Evolutionary conservation across 2,797 vertebrate species (phyloP).

Genomic region (Sebastes variabilis): DNA sequence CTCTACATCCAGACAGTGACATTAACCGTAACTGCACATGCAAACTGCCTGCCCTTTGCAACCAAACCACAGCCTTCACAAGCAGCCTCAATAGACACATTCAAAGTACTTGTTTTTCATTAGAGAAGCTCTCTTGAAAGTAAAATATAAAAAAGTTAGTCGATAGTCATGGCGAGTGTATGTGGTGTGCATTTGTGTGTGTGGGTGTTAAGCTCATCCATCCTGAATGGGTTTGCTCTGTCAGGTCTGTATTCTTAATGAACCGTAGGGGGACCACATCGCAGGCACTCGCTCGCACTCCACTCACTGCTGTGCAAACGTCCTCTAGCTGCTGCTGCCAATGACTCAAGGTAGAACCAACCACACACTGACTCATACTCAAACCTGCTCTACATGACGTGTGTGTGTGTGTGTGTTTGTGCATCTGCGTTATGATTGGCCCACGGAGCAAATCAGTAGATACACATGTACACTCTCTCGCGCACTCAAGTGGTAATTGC

Average conservation of each 20-base stretch:
- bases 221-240: constrained; percentile 69
- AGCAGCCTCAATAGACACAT: constrained; percentile 35
- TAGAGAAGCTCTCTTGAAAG: constrained; percentile 46
- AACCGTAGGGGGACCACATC: constrained; percentile 61
- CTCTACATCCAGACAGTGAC: neutral
- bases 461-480: constrained; percentile 37
- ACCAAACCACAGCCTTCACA: constrained; percentile 23
- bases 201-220: constrained; percentile 56
- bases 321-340: constrained; percentile 53
- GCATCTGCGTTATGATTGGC: constrained; percentile 30
- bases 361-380: constrained; percentile 39
- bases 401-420: constrained; percentile 20
- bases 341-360: constrained; percentile 50
- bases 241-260: constrained; percentile 74
- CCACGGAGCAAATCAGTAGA: constrained; percentile 17
- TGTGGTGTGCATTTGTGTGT: constrained; percentile 18
- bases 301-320: constrained; percentile 55
- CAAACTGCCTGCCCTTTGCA: constrained; percentile 26
- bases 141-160: constrained; percentile 29
- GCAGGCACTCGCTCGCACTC: constrained; percentile 38
- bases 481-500: constrained; percentile 59
- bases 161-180: constrained; percentile 26
- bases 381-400: constrained; percentile 36
- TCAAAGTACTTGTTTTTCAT: constrained; percentile 60
- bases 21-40: constrained; percentile 1